These are phyloP conservation scores for Arenicola marina DNA, from an alignment of 2,888 invertebrate species.

Conservation along the genomic window DNA sequence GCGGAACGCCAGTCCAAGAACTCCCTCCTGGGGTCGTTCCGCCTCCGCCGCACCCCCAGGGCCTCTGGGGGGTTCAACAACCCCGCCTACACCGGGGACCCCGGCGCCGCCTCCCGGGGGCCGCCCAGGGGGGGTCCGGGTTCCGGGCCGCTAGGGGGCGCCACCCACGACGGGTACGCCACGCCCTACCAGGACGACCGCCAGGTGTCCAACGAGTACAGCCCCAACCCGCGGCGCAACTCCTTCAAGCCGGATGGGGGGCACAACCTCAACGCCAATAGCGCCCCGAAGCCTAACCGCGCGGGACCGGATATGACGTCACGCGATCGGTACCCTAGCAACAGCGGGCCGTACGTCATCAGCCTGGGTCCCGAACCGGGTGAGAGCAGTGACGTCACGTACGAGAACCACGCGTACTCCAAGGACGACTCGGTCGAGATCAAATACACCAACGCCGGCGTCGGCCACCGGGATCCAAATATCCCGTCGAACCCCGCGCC, in stretches of 20 bases:
- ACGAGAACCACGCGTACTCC: slow-evolving; percentile 9
- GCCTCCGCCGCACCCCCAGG: not conserved
- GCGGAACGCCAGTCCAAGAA: too few relatives aligned
- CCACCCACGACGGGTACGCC: too few relatives aligned
- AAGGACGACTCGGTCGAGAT: not conserved
- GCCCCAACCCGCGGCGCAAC: too few relatives aligned
- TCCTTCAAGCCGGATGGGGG: too few relatives aligned
- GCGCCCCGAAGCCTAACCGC: slow-evolving; percentile 5
- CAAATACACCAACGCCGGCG: not conserved
- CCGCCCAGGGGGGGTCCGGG: too few relatives aligned
- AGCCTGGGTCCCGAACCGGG: slow-evolving; percentile 14
- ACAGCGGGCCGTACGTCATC: not conserved
- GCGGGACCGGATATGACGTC: not conserved
- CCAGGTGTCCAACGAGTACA: too few relatives aligned
- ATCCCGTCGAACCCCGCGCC: not conserved
- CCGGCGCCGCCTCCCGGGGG: too few relatives aligned
- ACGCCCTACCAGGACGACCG: too few relatives aligned
- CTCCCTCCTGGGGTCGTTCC: too few relatives aligned
- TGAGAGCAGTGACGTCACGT: slow-evolving; percentile 10
- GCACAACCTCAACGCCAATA: too few relatives aligned
- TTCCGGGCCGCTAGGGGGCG: too few relatives aligned
- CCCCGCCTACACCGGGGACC: not conserved
- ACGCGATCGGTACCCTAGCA: not conserved
- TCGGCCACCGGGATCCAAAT: too few relatives aligned
- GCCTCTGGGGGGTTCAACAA: not conserved